A percentile compares a stretch with the other conserved stretches of the same genome.
phyloP scores from a whole-genome alignment of 2,888 invertebrate genomes.

The Prenolepis imparis region DNA sequence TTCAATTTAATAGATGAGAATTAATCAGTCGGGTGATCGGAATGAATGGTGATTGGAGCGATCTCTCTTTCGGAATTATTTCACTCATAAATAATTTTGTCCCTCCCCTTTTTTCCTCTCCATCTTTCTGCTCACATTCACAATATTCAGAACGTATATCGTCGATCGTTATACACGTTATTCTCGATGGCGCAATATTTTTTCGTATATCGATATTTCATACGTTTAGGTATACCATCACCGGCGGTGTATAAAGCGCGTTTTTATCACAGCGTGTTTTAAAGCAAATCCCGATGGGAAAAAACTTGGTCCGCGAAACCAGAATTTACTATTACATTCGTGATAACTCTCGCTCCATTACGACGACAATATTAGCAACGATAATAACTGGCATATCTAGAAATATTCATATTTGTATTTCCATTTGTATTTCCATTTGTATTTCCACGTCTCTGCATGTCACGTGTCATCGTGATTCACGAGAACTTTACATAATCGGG shows the following conservation, averaged over 20 bases:
- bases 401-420: constrained; percentile 24
- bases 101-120: background rate
- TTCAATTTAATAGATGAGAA: background rate
- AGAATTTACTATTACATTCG: constrained; percentile 29
- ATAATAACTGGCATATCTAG: constrained; percentile 12
- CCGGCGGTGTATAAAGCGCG: constrained; percentile 42
- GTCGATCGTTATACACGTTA: constrained; percentile 43
- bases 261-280: constrained; percentile 54
- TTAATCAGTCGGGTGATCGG: background rate
- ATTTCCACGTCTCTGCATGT: background rate
- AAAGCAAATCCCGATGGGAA: constrained; percentile 41
- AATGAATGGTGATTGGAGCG: background rate
- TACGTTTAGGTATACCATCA: constrained; percentile 55
- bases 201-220: constrained; percentile 50
- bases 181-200: constrained; percentile 56
- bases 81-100: constrained; percentile 17
- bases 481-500: background rate
- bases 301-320: constrained; percentile 42
- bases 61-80: background rate
- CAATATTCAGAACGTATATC: constrained; percentile 47
- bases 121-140: constrained; percentile 25
- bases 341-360: constrained; percentile 2
- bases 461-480: constrained; percentile 6
- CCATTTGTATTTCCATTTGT: background rate
- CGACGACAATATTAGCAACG: constrained; percentile 22